Evolutionary conservation across 2,797 vertebrate species (phyloP), one percentile per base, ranked within the genome.

Genomic region (Acipenser ruthenus): DNA sequence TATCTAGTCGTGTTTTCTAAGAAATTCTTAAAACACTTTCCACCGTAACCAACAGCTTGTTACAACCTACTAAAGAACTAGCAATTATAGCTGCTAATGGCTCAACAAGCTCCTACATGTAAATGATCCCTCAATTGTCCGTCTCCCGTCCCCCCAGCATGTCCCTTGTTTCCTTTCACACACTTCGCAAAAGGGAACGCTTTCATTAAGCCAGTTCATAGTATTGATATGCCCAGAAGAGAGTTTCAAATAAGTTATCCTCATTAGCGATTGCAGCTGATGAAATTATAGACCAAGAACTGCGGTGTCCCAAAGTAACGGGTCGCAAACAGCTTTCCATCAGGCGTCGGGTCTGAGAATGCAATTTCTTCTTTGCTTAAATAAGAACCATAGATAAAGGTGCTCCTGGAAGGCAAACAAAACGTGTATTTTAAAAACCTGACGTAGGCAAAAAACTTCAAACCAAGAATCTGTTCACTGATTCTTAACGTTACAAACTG

Each of bases 201-300:
- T n/a, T 10, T 55, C 53, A 55, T 10, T 9, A 6, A 55, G 9
- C 53, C 53, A 55, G 53, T 55, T 37, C 3, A 37, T 37, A 37
- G 53, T 55, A n/a, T 7, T 55, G 53, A 55, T n/a, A 37, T 37
- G 37, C 5, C 5, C 37, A 37, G 37, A 37, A 37, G 37, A 37
- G 37, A 4, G 37, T 55, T 55, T 10, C 9, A 10, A 10, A 10
- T 55, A 4, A 55, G 10, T 55, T 55, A 10, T 10, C n/a, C 53
- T 55, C 53, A 78, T 62, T 77, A 69, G 55, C 69, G 78, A 0
- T 75, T 87, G 64, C 93, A 92, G 2, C 92, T 98, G 79, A 99
- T 90, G 88, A 99, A 99, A 83, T 99, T 99, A 86, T 99, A 99
- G 60, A 99, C 95, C 83, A 99, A 89, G 90, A 99, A 99, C 80